phyloP scores from a whole-genome alignment of 2,797 vertebrate species.

The Botia kubotai region DNA sequence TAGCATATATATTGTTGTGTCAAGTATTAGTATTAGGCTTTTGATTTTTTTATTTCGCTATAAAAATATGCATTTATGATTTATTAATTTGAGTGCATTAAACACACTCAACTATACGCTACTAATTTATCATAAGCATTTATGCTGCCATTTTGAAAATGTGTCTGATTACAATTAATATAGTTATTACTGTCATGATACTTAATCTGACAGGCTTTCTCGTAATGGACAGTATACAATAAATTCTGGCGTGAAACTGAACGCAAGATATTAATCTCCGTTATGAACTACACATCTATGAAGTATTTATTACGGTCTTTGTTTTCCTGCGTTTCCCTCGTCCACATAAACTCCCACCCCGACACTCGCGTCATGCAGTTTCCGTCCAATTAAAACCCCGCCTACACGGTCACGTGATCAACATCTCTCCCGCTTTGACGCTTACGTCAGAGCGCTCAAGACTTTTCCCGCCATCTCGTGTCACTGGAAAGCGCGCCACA shows the following conservation, averaged over 20 bases:
- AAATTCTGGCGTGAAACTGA: neutral
- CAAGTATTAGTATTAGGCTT: too few species aligned
- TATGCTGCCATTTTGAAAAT: constrained; percentile 21
- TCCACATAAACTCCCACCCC: constrained; percentile 14
- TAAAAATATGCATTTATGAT: neutral
- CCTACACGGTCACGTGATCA: neutral
- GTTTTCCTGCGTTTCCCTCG: constrained; percentile 16
- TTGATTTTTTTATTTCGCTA: too few species aligned
- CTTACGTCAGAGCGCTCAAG: constrained; percentile 17
- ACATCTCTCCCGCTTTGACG: neutral
- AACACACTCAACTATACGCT: too few species aligned
- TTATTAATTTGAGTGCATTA: too few species aligned
- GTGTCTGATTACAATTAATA: neutral
- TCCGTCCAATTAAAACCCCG: neutral
- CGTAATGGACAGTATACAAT: neutral
- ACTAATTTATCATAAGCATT: neutral
- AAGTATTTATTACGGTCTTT: neutral
- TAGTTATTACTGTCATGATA: neutral
- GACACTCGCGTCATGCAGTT: fast-evolving
- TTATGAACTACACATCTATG: neutral
- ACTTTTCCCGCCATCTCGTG: constrained; percentile 75
- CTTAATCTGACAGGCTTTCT: neutral
- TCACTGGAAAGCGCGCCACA: constrained; percentile 35
- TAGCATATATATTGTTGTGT: too few species aligned
- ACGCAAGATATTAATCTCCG: fast-evolving